phyloP scores from a whole-genome alignment of 2,797 vertebrate genomes.

The Onychomys arenicola region DNA sequence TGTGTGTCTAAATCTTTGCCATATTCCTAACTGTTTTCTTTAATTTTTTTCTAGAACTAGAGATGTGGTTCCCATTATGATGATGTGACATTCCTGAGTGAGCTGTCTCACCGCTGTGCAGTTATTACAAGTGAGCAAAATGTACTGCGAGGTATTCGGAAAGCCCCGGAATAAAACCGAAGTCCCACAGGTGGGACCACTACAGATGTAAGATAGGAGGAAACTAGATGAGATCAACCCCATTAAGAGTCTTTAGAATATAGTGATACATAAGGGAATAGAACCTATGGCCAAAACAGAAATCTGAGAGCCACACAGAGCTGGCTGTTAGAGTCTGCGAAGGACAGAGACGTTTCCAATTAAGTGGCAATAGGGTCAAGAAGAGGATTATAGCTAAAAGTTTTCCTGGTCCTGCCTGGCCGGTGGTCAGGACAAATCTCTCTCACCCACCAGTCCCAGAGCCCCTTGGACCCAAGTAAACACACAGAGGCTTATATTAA shows the following conservation, averaged over 20 bases:
- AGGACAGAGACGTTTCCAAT: background rate
- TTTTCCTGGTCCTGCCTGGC: no score
- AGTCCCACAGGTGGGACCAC: background rate
- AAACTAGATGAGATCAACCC: background rate
- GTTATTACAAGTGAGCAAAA: background rate
- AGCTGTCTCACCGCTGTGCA: background rate
- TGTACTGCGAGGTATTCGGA: background rate
- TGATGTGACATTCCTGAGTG: background rate
- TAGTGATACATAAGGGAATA: background rate
- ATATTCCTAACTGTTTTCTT: background rate
- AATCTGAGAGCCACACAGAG: background rate
- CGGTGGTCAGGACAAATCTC: no score
- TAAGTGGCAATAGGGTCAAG: background rate
- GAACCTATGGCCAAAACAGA: background rate
- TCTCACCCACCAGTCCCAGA: no score
- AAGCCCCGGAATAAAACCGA: background rate
- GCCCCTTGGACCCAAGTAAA: no score
- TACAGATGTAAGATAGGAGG: background rate
- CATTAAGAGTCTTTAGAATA: background rate
- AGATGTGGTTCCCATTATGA: slow-evolving; percentile 4
- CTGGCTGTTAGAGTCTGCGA: background rate
- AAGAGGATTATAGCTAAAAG: background rate
- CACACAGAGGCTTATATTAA: no score
- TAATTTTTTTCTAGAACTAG: slow-evolving; percentile 15
- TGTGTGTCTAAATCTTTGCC: background rate